Evolutionary conservation across 2,113 vertebrate species (phyloP), one percentile per base, ranked within the genome.

Genomic region (Chiloscyllium plagiosum): DNA sequence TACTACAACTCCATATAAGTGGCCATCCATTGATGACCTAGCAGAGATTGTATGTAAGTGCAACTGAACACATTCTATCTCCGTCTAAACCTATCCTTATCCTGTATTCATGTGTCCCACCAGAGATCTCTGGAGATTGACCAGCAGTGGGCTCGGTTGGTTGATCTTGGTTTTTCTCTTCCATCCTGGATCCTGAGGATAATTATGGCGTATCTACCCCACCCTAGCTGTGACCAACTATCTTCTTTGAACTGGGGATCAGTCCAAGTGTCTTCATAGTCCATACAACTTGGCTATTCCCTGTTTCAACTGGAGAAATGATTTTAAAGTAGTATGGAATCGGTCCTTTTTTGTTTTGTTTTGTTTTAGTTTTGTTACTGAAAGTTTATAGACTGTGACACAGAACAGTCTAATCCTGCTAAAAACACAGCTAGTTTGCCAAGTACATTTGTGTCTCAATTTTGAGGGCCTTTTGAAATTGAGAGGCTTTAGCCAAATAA

Each of bases 331-430:
- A 5, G 12, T 15, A n/a, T 65, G 56, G 65, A 90, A 26, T 26
- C n/a, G 7, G 33, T 37, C n/a, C 89, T 19, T 42, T 5, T 37
- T 42, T n/a, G n/a, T 42, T 29, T 92, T 50, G 56, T 61, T 61
- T 0, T 47, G 42, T 47, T 89, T 90, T 22, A 52, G 69, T 29
- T 95, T 69, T 50, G 69, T 72, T 52, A 52, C 42, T 29, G 20
- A 94, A 72, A 95, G 69, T 94, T 94, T 94, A 69, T 68, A 94
- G 92, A 47, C 93, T 94, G 93, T 70, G 94, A 47, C 94, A 95
- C 65, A 26, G 20, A 72, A 72, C 50, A 72, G 42, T 76, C 69
- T 72, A 68, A 72, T 52, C 69, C 94, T 95, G 69, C 69, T 95
- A 70, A 95, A 26, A 24, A 52, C 66, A 95, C 66, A 94, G 68